A percentile compares a stretch with the other conserved stretches of the same genome.
phyloP scores from a whole-genome alignment of 2,113 vertebrate genomes.

The Buteo buteo region DNA sequence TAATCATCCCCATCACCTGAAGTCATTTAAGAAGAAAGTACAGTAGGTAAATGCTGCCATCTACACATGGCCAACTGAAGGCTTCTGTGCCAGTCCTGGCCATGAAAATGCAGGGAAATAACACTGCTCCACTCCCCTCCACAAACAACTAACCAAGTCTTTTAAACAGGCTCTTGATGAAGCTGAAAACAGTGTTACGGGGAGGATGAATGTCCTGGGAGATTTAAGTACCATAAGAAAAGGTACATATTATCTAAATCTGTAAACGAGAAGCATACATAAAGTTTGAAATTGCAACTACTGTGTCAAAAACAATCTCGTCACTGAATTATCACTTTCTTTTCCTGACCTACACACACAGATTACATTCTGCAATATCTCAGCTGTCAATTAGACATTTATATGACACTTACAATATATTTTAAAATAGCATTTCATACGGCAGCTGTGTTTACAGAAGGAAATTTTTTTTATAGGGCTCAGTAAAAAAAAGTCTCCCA shows the following conservation, averaged over 20 bases:
- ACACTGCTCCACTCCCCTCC: neutral
- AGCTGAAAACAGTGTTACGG: neutral
- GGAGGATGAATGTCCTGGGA: neutral
- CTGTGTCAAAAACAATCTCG: neutral
- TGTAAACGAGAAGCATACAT: neutral
- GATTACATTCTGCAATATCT: neutral
- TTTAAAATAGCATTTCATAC: conserved; percentile 40
- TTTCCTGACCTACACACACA: neutral
- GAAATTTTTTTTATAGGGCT: conserved; percentile 73
- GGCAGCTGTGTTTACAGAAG: conserved; percentile 83
- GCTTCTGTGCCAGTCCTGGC: neutral
- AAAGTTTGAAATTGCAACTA: neutral
- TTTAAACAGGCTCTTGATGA: neutral
- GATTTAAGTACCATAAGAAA: neutral
- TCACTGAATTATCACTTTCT: neutral
- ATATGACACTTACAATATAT: conserved; percentile 24
- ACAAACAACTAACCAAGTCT: neutral
- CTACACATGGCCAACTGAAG: conserved; percentile 33
- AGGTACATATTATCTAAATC: neutral
- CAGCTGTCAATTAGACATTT: conserved; percentile 41
- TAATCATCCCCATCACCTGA: neutral
- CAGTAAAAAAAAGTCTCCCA: conserved; percentile 55
- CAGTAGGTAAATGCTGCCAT: conserved; percentile 57
- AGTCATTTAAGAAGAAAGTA: neutral
- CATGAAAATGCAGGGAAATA: neutral